phyloP scores from a whole-genome alignment of 35 echinoderm and acorn worm genomes.

The Strongylocentrotus purpuratus region DNA sequence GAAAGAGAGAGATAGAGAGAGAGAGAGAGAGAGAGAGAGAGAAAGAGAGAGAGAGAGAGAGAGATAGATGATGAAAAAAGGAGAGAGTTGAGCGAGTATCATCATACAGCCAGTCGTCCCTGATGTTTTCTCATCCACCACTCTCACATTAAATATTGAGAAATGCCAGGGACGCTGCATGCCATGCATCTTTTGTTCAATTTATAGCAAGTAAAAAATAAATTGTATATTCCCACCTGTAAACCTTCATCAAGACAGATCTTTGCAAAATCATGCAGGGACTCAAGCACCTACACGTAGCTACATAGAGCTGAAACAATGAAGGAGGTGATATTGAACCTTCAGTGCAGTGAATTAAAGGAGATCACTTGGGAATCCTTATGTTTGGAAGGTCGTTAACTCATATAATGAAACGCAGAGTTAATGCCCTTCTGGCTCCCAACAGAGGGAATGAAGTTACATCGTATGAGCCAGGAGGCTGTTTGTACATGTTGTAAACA shows the following conservation, averaged over 20 bases:
- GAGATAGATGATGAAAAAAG: neutral
- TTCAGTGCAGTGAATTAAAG: neutral
- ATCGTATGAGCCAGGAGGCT: no score
- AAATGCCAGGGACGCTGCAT: neutral
- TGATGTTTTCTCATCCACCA: neutral
- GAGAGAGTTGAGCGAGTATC: neutral
- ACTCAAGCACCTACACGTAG: neutral
- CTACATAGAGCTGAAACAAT: neutral
- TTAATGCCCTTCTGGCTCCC: no score
- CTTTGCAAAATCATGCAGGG: neutral
- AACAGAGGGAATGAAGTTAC: no score
- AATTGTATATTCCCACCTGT: neutral
- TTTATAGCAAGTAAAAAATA: neutral
- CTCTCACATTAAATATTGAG: neutral
- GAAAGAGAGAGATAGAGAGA: neutral
- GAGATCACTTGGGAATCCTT: neutral
- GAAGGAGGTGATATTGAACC: neutral
- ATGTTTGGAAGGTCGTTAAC: no score
- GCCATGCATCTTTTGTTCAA: neutral
- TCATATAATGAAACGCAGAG: no score
- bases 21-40: no score
- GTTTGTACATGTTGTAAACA: no score
- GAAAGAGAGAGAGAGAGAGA: neutral
- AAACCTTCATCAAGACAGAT: neutral
- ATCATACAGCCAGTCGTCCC: neutral